Base-by-base conservation (phyloP, 2,888 invertebrate species). In the Hirtodrosophila histrioides region DNA sequence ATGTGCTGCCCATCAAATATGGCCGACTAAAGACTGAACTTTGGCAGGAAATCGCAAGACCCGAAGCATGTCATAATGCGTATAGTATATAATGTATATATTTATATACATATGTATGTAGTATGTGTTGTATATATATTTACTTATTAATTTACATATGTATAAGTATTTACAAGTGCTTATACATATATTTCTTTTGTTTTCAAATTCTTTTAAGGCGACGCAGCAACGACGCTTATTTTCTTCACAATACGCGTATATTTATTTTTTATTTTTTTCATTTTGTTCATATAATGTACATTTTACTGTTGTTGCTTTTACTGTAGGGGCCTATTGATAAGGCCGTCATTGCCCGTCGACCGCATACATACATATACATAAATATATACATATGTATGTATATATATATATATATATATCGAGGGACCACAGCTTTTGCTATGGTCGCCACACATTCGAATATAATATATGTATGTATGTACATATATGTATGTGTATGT, bases 291-390 rank as follows among this genome's bases (percentile, higher is more conserved):
- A 67, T 70, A 64, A 56, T 69, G 63, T 60, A 61, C 35, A 54
- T 43, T 43, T 40, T 33, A 39, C 41, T 53, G 65, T 60, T 69
- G 69, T 62, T 69, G 72, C 54, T 72, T n/a, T 64, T 62, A 62
- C 65, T 84, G 85, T 78, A 70, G 84, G 70, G 84, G 79, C 49
- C 69, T 68, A 56, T 64, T 86, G 82, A 83, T 83, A 83, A 83
- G 84, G 65, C 69, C 58, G 66, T 72, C 68, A 67, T 66, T 78
- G 78, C 76, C 49, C 53, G 78, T 31, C 73, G 61, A 72, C 73
- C 76, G 68, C 74, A 66, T 49, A 57, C 46, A 61, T 40, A 55
- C 41, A 43, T 9, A 49, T 12, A 61, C 24, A 40, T 10, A 48
- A 10, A 44, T 11, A 27, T 12, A 40, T 1, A 17, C 1, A 17